phyloP scores from a whole-genome alignment of 2,888 invertebrate species.

The Cylloceria caligata region DNA sequence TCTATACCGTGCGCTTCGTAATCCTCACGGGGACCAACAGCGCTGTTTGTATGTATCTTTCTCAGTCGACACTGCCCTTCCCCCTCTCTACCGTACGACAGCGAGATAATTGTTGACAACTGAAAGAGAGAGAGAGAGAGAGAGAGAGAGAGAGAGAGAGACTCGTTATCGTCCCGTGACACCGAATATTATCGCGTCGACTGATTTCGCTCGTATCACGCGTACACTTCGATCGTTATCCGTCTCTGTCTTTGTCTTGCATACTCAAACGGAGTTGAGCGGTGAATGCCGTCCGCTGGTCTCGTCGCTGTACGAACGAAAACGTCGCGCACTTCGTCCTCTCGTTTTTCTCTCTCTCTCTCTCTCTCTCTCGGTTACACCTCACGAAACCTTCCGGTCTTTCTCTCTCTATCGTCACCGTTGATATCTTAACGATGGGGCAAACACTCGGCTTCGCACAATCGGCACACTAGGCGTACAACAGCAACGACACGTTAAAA shows the following conservation, averaged over 20 bases:
- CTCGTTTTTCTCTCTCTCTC: background rate
- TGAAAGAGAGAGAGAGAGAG: background rate
- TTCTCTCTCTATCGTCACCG: background rate
- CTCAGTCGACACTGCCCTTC: background rate
- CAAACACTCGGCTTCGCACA: slow-evolving; percentile 28
- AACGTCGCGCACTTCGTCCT: background rate
- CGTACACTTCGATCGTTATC: slow-evolving; percentile 49
- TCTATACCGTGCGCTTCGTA: slow-evolving; percentile 1
- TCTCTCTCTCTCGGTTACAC: background rate
- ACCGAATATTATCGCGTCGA: slow-evolving; percentile 27
- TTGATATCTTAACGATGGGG: slow-evolving; percentile 2
- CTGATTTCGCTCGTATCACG: slow-evolving; percentile 2
- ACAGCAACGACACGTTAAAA: slow-evolving; percentile 42
- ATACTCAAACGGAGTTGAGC: background rate
- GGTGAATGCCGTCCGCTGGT: too few species aligned
- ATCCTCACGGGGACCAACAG: background rate
- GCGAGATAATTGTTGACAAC: slow-evolving; percentile 41
- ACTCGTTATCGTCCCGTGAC: slow-evolving; percentile 50
- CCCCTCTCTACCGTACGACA: slow-evolving; percentile 12
- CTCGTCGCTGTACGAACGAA: background rate
- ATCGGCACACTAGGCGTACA: slow-evolving; percentile 30
- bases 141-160: slow-evolving; percentile 4
- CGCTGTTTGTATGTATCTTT: slow-evolving; percentile 10
- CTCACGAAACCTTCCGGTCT: background rate
- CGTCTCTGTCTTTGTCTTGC: background rate